A percentile compares a stretch with the other conserved stretches of the same genome.
These are phyloP conservation scores for Aphaenogaster rudis DNA, from an alignment of 1,140 invertebrate genomes.

Conservation along the genomic window DNA sequence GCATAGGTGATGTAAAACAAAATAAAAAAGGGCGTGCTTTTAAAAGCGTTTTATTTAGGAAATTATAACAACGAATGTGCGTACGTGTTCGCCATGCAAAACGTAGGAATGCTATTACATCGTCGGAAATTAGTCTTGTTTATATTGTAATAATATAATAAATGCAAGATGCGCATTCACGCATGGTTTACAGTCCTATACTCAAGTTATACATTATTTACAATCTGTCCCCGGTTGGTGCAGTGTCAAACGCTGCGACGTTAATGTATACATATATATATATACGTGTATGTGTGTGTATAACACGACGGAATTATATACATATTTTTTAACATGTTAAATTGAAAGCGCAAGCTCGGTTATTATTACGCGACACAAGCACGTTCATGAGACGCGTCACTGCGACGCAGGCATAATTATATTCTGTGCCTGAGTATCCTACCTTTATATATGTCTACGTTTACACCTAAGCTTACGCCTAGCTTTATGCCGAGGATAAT, in stretches of 20 bases:
- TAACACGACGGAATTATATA: constrained; percentile 43
- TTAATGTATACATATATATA: constrained; percentile 11
- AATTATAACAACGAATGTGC: constrained; percentile 75
- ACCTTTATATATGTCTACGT: background rate
- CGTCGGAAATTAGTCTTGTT: constrained; percentile 45
- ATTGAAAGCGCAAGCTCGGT: constrained; percentile 63
- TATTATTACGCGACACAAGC: constrained; percentile 51
- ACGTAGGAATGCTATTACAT: constrained; percentile 62
- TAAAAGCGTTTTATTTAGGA: constrained; percentile 77
- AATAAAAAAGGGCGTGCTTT: constrained; percentile 55
- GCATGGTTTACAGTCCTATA: constrained; percentile 42
- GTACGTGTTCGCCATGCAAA: constrained; percentile 54
- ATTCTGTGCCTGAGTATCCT: background rate
- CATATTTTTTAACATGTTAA: constrained; percentile 19
- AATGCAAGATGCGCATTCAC: constrained; percentile 40
- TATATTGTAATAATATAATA: constrained; percentile 56
- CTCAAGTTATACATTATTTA: constrained; percentile 47
- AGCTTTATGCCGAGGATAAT: constrained; percentile 16
- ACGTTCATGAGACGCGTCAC: background rate
- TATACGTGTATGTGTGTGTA: background rate
- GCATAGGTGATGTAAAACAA: background rate
- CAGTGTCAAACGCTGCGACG: background rate
- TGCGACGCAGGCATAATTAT: background rate
- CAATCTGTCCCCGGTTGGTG: constrained; percentile 42
- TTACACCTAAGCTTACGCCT: constrained; percentile 23